Conservation (phyloP, 2,797 vertebrate genomes). For the Semaprochilodus insignis region DNA sequence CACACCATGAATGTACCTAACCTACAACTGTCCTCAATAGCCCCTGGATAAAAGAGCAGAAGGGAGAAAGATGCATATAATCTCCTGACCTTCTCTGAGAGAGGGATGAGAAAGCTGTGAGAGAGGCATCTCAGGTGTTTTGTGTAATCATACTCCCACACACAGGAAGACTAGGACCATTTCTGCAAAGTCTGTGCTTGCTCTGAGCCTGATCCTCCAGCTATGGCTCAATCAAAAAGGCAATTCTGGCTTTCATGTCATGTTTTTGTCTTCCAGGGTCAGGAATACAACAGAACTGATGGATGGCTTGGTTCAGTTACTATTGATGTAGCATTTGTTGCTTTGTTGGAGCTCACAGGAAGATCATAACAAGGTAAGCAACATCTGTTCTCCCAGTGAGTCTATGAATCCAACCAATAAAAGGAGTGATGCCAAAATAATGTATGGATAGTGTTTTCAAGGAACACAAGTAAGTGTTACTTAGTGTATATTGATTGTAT, state of each 20-base stretch:
- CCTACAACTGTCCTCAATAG: not conserved
- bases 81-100: constrained; percentile 77
- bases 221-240: not conserved
- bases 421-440: not conserved
- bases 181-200: constrained; percentile 46
- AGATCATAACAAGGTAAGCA: not conserved
- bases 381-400: too few relatives aligned
- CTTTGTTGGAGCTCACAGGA: not conserved
- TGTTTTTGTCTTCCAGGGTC: not conserved
- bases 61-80: constrained; percentile 67
- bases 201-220: not conserved
- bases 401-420: not conserved
- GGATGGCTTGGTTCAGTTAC: not conserved
- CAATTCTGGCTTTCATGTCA: not conserved
- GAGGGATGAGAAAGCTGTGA: constrained; percentile 51
- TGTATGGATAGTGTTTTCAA: not conserved
- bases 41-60: constrained; percentile 65
- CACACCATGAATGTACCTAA: constrained; percentile 64
- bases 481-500: too few relatives aligned
- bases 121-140: constrained; percentile 66
- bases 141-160: constrained; percentile 73
- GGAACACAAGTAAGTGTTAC: too few relatives aligned
- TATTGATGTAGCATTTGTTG: not conserved
- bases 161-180: constrained; percentile 61
- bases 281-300: not conserved